Evolutionary conservation across 2,888 invertebrate genomes (phyloP).

Genomic region (Dryococelus australis): DNA sequence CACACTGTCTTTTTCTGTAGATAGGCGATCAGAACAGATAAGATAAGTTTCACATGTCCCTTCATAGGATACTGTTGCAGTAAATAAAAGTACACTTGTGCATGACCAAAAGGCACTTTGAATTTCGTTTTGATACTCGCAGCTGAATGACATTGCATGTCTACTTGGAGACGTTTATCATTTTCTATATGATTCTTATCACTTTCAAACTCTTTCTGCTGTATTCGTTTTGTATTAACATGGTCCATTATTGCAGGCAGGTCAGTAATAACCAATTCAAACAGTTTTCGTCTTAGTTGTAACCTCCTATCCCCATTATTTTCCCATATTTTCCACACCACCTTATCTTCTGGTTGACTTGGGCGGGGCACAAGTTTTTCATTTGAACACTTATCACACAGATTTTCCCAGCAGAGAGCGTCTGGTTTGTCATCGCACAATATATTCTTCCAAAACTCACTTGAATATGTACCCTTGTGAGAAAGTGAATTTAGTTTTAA

Average conservation of each 20-base stretch:
- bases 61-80: neutral
- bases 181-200: neutral
- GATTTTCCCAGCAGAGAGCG: neutral
- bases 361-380: neutral
- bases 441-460: neutral
- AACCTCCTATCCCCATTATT: neutral
- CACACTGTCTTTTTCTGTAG: neutral
- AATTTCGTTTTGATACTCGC: constrained; percentile 12
- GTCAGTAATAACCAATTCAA: neutral
- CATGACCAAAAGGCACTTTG: neutral
- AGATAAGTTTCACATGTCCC: constrained; percentile 11
- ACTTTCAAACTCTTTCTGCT: neutral
- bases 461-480: neutral
- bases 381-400: too few relatives aligned
- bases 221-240: neutral
- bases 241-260: neutral
- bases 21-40: neutral
- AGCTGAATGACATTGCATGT: neutral
- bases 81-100: neutral
- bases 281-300: neutral
- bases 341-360: neutral
- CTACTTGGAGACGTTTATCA: neutral
- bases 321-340: neutral
- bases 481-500: too few relatives aligned
- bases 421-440: neutral